Evolutionary conservation across 2,888 invertebrate genomes (phyloP), one percentile per base, ranked within the genome.

Genomic region (Eucriotettix oculatus): DNA sequence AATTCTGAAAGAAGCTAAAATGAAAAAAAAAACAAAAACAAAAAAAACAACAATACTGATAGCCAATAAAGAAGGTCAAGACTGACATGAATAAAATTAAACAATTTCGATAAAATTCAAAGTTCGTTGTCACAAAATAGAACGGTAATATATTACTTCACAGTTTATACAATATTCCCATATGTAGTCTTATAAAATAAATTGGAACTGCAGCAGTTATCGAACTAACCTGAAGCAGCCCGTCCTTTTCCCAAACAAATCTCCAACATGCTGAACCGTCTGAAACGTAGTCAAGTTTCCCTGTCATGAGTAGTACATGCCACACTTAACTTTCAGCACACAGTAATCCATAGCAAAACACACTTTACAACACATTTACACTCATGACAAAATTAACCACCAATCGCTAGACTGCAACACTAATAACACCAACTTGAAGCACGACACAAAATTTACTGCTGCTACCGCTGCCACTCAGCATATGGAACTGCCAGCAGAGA

Each of bases 231-330:
- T 64, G 61, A 42, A 62, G 52, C 58, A 64, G 60, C 16, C 60
- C 60, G 52, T 64, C 64, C 57, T 64, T 64, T 56, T 63, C 64
- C 53, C 61, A 55, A 55, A 64, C 58, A 56, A 60, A 58, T 52
- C 63, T 62, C 62, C 63, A 63, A 64, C 64, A 64, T 64, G 63
- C 63, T 63, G 64, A 56, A 42, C 63, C 60, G 40, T 29, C 58
- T 56, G 54, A 17, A 41, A 57, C 29, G 53, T 52, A 57, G 16
- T 57, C 62, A 40, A 61, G 57, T 63, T 63, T 64, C 16, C 61
- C 64, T 52, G 62, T 63, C 64, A 64, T 64, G 48, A 57, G 62
- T 48, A 29, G 29, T 29, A 29, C 29, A 29, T 29, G 29, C 29
- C 29, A 29, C 29, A 29, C 29, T 29, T 29, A 29, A 29, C 29